phyloP scores from a whole-genome alignment of 1,140 invertebrate genomes.

The Anthonomus grandis region DNA sequence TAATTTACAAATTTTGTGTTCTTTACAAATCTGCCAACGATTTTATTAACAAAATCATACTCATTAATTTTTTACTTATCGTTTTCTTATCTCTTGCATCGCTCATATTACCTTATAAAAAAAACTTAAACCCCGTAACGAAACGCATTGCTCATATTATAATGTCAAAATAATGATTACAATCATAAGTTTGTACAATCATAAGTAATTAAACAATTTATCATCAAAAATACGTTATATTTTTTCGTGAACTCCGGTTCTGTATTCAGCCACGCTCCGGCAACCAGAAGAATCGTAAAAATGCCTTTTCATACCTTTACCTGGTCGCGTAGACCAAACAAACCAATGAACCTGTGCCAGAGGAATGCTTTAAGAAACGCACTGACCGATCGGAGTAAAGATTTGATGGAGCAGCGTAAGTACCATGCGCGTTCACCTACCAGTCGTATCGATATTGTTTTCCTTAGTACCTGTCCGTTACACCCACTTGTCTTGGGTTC shows the following conservation, averaged over 20 bases:
- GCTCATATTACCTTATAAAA: too few species aligned
- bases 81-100: too few species aligned
- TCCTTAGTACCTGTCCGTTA: slow-evolving; percentile 39
- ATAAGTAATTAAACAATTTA: too few species aligned
- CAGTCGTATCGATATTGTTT: slow-evolving; percentile 29
- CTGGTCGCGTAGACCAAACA: slow-evolving; percentile 27
- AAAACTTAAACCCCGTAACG: too few species aligned
- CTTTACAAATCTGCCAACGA: too few species aligned
- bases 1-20: too few species aligned
- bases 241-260: slow-evolving; percentile 13
- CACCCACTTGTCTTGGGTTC: slow-evolving; percentile 41
- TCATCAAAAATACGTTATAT: too few species aligned
- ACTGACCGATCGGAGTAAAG: slow-evolving; percentile 37
- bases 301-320: slow-evolving; percentile 29
- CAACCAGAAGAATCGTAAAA: slow-evolving; percentile 28
- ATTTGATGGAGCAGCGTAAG: slow-evolving; percentile 24
- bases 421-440: not conserved
- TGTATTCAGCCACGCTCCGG: slow-evolving; percentile 25
- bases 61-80: too few species aligned
- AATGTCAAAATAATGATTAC: too few species aligned
- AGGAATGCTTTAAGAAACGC: slow-evolving; percentile 38
- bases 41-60: too few species aligned
- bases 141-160: too few species aligned
- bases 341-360: slow-evolving; percentile 11
- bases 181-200: too few species aligned